phyloP scores from a whole-genome alignment of 2,797 vertebrate genomes.

The Heterohyrax brucei region DNA sequence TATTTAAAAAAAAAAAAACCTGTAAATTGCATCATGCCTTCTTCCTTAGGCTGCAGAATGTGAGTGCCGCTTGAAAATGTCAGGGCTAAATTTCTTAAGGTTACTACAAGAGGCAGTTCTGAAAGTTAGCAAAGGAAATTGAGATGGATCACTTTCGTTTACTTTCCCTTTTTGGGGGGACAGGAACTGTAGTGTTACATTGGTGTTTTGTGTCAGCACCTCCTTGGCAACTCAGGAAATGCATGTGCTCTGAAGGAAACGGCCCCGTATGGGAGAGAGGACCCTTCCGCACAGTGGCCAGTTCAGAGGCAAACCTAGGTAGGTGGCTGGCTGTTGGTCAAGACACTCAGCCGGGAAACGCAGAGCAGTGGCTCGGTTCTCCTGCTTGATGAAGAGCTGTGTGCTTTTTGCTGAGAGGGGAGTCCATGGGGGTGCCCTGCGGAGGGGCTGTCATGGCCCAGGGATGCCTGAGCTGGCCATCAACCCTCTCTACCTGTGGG shows the following conservation, averaged over 20 bases:
- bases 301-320: fast-evolving
- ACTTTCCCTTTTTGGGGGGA: background rate
- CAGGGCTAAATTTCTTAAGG: background rate
- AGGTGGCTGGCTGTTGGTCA: background rate
- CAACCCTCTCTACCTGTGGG: too few relatives aligned
- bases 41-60: background rate
- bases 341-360: background rate
- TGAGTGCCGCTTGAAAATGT: slow-evolving; percentile 6
- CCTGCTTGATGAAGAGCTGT: fast-evolving
- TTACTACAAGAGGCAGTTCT: background rate
- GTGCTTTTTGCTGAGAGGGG: too few relatives aligned
- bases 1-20: background rate
- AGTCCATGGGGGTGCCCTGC: fast-evolving
- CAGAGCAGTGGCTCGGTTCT: background rate
- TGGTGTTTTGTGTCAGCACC: background rate
- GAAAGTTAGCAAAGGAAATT: background rate
- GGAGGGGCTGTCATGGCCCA: background rate
- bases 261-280: background rate
- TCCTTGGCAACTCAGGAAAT: background rate
- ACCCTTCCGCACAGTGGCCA: background rate
- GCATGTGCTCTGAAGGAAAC: background rate
- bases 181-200: background rate
- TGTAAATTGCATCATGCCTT: background rate
- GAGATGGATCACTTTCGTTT: background rate
- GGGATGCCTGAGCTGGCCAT: background rate